Evolutionary conservation across 64 coral and sea anemone genomes (phyloP).

Genomic region (Platygyra sinensis): DNA sequence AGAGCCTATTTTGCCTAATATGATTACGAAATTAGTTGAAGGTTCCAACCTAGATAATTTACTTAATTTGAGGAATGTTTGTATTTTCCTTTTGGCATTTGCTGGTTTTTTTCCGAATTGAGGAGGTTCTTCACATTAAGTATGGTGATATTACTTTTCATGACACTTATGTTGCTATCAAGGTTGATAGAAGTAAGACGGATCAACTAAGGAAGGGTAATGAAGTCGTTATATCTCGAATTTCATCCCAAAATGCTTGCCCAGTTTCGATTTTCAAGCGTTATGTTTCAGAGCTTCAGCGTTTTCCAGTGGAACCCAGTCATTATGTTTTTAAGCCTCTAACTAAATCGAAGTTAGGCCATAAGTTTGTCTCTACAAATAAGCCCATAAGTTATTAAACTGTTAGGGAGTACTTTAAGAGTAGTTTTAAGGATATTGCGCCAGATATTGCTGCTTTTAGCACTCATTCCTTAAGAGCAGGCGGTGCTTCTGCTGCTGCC

Average conservation of each 20-base stretch:
- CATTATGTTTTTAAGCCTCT: background rate
- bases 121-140: too few species aligned
- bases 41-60: constrained; percentile 1
- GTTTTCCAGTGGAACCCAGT: background rate
- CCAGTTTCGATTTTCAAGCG: too few species aligned
- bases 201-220: background rate
- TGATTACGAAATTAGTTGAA: background rate
- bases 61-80: constrained; percentile 48
- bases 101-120: background rate
- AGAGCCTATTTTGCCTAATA: constrained; percentile 16
- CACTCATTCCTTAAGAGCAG: constrained; percentile 40
- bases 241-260: too few species aligned
- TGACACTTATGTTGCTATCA: background rate
- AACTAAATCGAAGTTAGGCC: background rate
- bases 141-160: too few species aligned
- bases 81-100: constrained; percentile 35
- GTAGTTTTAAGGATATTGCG: constrained; percentile 18
- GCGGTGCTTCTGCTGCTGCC: constrained; percentile 11
- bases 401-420: constrained; percentile 32
- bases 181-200: background rate
- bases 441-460: background rate
- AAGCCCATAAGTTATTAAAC: constrained; percentile 32
- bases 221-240: too few species aligned
- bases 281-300: too few species aligned
- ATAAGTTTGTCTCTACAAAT: background rate